A percentile compares a stretch with the other conserved stretches of the same genome.
Conservation (phyloP, 2,888 invertebrate species). For the Cephalotes varians region DNA sequence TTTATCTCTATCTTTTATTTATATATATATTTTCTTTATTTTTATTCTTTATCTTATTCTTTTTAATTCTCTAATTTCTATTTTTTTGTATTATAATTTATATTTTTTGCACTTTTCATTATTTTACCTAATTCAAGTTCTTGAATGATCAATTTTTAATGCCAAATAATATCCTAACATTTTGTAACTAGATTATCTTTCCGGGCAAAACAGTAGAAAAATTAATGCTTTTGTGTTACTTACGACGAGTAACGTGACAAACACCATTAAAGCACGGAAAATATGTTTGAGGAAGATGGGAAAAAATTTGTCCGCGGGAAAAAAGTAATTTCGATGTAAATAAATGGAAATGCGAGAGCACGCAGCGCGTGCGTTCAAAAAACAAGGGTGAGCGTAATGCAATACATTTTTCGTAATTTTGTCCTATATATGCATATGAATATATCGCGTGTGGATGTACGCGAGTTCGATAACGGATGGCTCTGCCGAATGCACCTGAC, state of each 20-base stretch:
- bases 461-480: conserved; percentile 5
- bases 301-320: neutral
- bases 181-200: neutral
- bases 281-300: neutral
- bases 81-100: neutral
- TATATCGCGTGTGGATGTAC: neutral
- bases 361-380: neutral
- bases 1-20: neutral
- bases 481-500: conserved; percentile 43
- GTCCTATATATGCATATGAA: neutral
- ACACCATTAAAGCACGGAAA: neutral
- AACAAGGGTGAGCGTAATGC: conserved; percentile 20
- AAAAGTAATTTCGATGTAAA: conserved; percentile 38
- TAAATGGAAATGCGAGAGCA: conserved; percentile 29
- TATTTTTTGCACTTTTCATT: neutral
- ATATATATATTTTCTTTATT: neutral
- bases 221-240: neutral
- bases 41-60: neutral
- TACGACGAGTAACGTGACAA: neutral
- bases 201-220: neutral
- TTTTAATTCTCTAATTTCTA: neutral
- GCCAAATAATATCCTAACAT: neutral
- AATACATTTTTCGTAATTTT: conserved; percentile 25
- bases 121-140: neutral
- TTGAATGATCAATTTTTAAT: neutral